Conservation (phyloP, 1,140 invertebrate species). For the Zaprionus lachaisei region DNA sequence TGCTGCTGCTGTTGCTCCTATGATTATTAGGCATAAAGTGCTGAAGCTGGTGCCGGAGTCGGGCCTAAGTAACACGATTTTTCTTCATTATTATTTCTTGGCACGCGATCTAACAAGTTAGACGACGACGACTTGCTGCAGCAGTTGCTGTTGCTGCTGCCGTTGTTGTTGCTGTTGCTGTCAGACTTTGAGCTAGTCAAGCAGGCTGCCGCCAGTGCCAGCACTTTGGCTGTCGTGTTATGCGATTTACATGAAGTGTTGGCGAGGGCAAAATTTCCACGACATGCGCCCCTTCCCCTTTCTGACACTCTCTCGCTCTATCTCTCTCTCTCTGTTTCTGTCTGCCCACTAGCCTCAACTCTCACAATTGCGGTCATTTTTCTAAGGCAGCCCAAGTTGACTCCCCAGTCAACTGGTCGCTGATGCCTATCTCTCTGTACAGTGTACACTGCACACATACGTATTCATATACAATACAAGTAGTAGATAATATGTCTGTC, state of each 20-base stretch:
- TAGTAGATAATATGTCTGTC: neutral
- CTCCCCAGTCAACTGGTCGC: neutral
- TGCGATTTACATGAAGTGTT: conserved; percentile 74
- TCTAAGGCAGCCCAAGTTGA: neutral
- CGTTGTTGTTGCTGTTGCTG: conserved; percentile 26
- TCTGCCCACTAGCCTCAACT: neutral
- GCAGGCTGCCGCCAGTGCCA: conserved; percentile 75
- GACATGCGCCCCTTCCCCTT: conserved; percentile 2
- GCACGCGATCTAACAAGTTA: conserved; percentile 80
- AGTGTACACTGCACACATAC: neutral
- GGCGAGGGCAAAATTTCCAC: conserved; percentile 32
- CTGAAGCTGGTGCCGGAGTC: conserved; percentile 51
- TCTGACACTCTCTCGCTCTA: neutral
- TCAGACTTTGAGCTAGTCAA: conserved; percentile 78
- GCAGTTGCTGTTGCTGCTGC: neutral
- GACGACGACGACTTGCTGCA: conserved; percentile 49
- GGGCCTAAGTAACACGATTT: conserved; percentile 76
- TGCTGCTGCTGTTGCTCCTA: conserved; percentile 20
- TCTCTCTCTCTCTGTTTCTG: conserved; percentile 4
- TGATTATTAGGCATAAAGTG: conserved; percentile 75
- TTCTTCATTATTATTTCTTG: conserved; percentile 81
- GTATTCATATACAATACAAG: neutral
- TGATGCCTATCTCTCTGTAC: conserved; percentile 17
- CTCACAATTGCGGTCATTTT: neutral
- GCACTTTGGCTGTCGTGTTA: conserved; percentile 70